Evolutionary conservation across 2,113 vertebrate species (phyloP), one percentile per base, ranked within the genome.

Genomic region (Toxostoma redivivum): DNA sequence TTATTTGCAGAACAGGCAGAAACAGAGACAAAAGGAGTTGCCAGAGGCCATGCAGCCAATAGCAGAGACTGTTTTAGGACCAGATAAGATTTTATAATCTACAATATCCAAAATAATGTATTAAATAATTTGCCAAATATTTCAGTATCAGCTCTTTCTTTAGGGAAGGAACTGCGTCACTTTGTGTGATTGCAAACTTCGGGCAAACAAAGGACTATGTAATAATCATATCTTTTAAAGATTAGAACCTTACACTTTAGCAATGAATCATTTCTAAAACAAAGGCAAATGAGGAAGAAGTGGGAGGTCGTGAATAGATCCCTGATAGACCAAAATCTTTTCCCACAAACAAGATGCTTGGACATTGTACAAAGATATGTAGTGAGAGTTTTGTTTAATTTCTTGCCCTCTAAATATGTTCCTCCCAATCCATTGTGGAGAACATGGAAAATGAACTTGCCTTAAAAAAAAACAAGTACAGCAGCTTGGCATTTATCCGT

Each of bases 191-290:
- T 90, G 67, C 64, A 90, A 83, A 61, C 44, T 80, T 86, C 15
- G 56, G 64, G 45, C 40, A 91, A 92, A 96, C 89, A 95, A 95
- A 97, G 45, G 37, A 89, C 65, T 70, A 65, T 57, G 15, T 15
- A 91, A 62, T 93, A 92, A 95, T 72, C 40, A 85, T 92, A 92
- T 90, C 81, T 92, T 94, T 79, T 81, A 69, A 91, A 95, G 91
- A 90, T 94, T 92, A 93, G 67, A 91, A 67, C 69, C 40, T 73
- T 88, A 42, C 23, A 56, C 40, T 93, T 78, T 8, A 93, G 56
- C 92, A 95, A 94, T 92, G 3, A 93, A 90, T 86, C 60, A 94
- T 81, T 93, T 78, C 69, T 60, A 58, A 93, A 95, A 93, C 94
- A 94, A 96, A 96, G 53, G 72, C 65, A 86, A 86, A 64, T 15